A percentile compares a stretch with the other conserved stretches of the same genome.
These are phyloP conservation scores for Heteronetta atricapilla DNA, from an alignment of 2,113 vertebrate species.

Conservation along the genomic window DNA sequence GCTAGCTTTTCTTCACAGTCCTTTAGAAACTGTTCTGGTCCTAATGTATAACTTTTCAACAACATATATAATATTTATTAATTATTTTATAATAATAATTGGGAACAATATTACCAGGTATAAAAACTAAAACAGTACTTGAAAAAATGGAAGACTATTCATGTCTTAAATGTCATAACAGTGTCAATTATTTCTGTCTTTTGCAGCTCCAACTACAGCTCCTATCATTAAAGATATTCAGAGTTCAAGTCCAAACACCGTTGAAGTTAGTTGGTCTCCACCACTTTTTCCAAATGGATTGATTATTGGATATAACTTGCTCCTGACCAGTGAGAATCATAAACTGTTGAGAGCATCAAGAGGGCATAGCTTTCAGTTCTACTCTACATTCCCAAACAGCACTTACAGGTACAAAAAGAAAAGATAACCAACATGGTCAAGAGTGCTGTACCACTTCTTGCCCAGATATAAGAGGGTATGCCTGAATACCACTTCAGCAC, in stretches of 20 bases:
- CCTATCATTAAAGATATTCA: constrained; percentile 73
- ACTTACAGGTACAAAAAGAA: constrained; percentile 74
- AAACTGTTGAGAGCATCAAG: constrained; percentile 64
- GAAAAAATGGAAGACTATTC: not conserved
- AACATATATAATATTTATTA: not conserved
- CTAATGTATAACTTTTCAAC: not conserved
- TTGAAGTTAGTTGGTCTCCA: constrained; percentile 80
- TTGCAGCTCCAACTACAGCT: constrained; percentile 74
- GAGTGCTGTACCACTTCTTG: not conserved
- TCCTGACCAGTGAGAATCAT: constrained; percentile 68
- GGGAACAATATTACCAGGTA: not conserved
- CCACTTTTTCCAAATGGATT: constrained; percentile 77
- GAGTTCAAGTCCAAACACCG: constrained; percentile 72
- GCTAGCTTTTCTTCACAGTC: not conserved
- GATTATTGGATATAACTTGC: constrained; percentile 81
- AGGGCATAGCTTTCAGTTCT: constrained; percentile 79
- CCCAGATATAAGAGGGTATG: not conserved
- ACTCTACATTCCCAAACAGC: constrained; percentile 76
- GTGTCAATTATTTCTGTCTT: not conserved
- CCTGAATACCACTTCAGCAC: not conserved
- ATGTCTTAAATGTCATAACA: not conserved
- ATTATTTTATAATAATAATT: not conserved
- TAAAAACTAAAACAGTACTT: not conserved
- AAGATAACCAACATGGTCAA: not conserved
- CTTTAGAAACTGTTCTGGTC: not conserved